Percentiles rank a stretch among this genome's conserved stretches.
Conservation (phyloP, 2,888 invertebrate genomes). For the Darwinula stevensoni region DNA sequence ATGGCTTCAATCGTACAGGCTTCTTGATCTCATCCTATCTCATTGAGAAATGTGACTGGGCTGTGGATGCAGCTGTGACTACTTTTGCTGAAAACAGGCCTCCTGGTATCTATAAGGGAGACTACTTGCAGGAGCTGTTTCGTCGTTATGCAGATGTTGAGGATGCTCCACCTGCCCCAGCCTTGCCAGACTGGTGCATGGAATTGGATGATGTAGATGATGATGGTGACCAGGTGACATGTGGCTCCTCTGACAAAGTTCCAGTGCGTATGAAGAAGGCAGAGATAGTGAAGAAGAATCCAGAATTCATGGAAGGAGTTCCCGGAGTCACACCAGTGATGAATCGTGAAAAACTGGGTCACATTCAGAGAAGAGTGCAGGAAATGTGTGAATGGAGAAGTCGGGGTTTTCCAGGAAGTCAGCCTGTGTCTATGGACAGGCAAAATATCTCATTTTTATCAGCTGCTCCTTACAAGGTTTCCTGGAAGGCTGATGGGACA, state of each 20-base stretch:
- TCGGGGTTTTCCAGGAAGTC: conserved; percentile 75
- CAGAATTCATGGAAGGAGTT: conserved; percentile 60
- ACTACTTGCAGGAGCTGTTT: conserved; percentile 69
- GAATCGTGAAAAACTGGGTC: conserved; percentile 25
- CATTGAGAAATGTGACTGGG: conserved; percentile 49
- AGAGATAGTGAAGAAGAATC: conserved; percentile 27
- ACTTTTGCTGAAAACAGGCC: conserved; percentile 44
- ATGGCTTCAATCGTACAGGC: conserved; percentile 94
- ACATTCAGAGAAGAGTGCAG: conserved; percentile 43
- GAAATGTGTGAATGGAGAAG: conserved; percentile 45
- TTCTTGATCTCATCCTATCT: conserved; percentile 76
- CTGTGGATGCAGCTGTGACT: conserved; percentile 48
- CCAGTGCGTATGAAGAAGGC: conserved; percentile 16
- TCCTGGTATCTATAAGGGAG: conserved; percentile 90
- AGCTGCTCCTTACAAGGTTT: conserved; percentile 66
- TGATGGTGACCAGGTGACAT: conserved; percentile 12
- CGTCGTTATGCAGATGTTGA: conserved; percentile 41
- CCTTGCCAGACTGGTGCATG: conserved; percentile 60
- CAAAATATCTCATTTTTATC: conserved; percentile 42
- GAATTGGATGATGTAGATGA: conserved; percentile 17
- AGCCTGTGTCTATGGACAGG: conserved; percentile 85
- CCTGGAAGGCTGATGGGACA: conserved; percentile 98
- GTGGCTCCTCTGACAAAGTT: not conserved
- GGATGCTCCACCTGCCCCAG: conserved; percentile 34
- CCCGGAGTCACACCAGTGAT: conserved; percentile 39